Base-by-base conservation (phyloP, 2,113 vertebrate genomes). In the Ceyx melanurus region DNA sequence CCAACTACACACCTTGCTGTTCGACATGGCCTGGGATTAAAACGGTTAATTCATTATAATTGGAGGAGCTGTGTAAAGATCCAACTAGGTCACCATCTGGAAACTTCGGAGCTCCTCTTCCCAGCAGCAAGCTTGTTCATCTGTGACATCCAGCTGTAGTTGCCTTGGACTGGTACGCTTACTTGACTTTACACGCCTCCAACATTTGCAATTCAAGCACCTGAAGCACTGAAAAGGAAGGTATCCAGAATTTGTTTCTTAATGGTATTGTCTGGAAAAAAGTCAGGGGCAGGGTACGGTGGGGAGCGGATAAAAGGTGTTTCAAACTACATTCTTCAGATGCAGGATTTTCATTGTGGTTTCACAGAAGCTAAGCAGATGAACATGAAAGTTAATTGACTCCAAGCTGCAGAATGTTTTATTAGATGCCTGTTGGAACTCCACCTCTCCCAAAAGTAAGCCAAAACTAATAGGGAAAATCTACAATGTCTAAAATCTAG, bases 81-180 rank as follows among this genome's bases (percentile, higher is more conserved):
- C 50, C 94, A 95, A 77, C 54, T 94, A 95, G 94, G 88, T 94
- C 88, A 94, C 85, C 88, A 85, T 82, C 80, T 89, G 92, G 84
- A 85, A 90, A 89, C 71, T 92, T 85, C 80, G 28, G 28, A 92
- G 42, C 57, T 81, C 68, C 53, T 70, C 72, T 93, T 89, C 65
- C 18, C 26, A 43, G 86, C 45, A 82, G 92, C 29, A 70, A 82
- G 78, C 62, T 73, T 84, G 84, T 84, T 82, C 20, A 26, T 62
- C 74, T 91, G 75, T 61, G 51, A 82, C 51, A 94, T 70, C 46
- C 89, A 96, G 87, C 86, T 91, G 87, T n/a, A 90, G 71, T 31
- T 92, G 51, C 84, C 46, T 79, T 76, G 56, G 50, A 92, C 67
- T 51, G n/a, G 15, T 70, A 87, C 51, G 48, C 56, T 95, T 61